Percentiles rank a stretch among this genome's conserved stretches.
Evolutionary conservation across 1,140 invertebrate species (phyloP).

Genomic region (Galleria mellonella): DNA sequence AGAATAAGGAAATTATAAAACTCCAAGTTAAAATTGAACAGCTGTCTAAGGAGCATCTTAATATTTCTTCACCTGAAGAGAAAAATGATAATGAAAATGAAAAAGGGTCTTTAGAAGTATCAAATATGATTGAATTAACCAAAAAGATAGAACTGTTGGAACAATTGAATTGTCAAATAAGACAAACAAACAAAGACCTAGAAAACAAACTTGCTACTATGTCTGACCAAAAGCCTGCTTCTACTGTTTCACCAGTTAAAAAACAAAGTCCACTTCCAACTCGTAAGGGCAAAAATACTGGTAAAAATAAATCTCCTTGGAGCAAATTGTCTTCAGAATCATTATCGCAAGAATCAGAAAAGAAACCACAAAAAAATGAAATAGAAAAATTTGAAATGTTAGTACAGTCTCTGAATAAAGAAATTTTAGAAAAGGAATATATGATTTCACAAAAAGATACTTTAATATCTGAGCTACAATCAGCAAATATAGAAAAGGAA

Average conservation of each 20-base stretch:
- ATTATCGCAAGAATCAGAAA: slow-evolving; percentile 45
- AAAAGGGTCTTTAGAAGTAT: slow-evolving; percentile 66
- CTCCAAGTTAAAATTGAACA: slow-evolving; percentile 51
- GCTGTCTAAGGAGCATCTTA: slow-evolving; percentile 22
- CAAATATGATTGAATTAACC: slow-evolving; percentile 61
- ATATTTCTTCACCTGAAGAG: slow-evolving; percentile 26
- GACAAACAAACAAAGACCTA: slow-evolving; percentile 72
- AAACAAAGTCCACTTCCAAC: slow-evolving; percentile 48
- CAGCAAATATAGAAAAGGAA: slow-evolving; percentile 31
- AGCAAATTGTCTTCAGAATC: slow-evolving; percentile 52
- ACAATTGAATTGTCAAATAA: slow-evolving; percentile 72
- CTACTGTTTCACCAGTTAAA: slow-evolving; percentile 31
- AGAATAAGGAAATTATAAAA: slow-evolving; percentile 53
- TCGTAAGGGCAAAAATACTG: slow-evolving; percentile 53
- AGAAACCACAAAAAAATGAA: slow-evolving; percentile 44
- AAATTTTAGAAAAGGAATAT: slow-evolving; percentile 69
- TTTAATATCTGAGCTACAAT: slow-evolving; percentile 38
- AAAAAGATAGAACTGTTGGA: slow-evolving; percentile 71
- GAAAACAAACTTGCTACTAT: slow-evolving; percentile 70
- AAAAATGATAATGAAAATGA: slow-evolving; percentile 53
- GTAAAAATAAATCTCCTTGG: slow-evolving; percentile 60
- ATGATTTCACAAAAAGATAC: slow-evolving; percentile 52
- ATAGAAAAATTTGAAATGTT: slow-evolving; percentile 46
- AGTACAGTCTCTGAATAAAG: slow-evolving; percentile 65
- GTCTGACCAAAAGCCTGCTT: slow-evolving; percentile 32